Evolutionary conservation across 2,113 vertebrate genomes (phyloP).

Genomic region (Catharus bicknelli): DNA sequence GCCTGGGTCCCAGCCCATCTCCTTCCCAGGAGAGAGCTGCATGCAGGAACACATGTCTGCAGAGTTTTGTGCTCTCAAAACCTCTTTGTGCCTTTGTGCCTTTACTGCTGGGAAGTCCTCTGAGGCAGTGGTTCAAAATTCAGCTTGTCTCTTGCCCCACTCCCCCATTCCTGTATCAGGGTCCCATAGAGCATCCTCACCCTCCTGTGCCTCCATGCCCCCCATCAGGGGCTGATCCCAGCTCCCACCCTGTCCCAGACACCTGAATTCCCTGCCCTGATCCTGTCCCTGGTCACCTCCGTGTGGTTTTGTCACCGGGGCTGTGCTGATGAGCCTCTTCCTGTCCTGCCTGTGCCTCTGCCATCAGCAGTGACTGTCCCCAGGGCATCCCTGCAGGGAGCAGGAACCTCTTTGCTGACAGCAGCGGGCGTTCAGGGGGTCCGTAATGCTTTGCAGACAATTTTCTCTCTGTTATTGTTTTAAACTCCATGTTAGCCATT

Average conservation of each 20-base stretch:
- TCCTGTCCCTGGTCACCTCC: not conserved
- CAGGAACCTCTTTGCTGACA: not conserved
- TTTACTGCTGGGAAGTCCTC: not conserved
- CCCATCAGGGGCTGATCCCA: not conserved
- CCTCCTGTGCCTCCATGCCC: not conserved
- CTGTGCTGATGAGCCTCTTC: not conserved
- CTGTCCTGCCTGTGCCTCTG: not conserved
- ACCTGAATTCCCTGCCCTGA: too few species aligned
- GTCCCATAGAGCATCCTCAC: not conserved
- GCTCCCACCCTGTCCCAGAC: not conserved
- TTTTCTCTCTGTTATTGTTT: constrained; percentile 62
- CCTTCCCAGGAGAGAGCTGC: not conserved
- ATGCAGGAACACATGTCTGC: not conserved
- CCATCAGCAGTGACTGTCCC: not conserved
- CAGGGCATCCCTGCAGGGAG: not conserved
- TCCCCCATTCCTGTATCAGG: not conserved
- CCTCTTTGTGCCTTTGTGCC: not conserved
- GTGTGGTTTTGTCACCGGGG: fast-evolving
- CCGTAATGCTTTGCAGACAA: constrained; percentile 51
- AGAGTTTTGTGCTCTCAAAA: not conserved
- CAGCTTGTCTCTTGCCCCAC: not conserved
- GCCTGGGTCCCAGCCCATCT: not conserved
- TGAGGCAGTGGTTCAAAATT: not conserved
- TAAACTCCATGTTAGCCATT: constrained; percentile 52
- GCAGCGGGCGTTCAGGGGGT: not conserved